Evolutionary conservation across 2,113 vertebrate species (phyloP).

Genomic region (Periophthalmodon schlosseri): DNA sequence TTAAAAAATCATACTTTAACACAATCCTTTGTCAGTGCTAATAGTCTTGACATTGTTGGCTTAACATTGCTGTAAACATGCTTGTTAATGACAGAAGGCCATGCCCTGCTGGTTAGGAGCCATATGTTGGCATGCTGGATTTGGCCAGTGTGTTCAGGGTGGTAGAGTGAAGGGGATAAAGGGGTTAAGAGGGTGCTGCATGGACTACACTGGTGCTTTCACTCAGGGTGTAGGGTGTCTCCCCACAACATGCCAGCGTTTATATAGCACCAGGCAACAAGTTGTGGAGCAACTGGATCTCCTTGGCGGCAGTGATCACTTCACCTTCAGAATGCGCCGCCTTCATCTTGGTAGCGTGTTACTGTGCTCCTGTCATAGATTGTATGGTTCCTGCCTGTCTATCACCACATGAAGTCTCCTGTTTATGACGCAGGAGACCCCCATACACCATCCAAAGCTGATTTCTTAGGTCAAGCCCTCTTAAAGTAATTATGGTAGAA

Average conservation of each 20-base stretch:
- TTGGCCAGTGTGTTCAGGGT: conserved; percentile 16
- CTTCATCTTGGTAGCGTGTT: conserved; percentile 58
- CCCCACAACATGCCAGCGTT: conserved; percentile 73
- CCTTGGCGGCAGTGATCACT: conserved; percentile 49
- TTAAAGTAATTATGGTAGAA: conserved; percentile 27
- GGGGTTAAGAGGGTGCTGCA: conserved; percentile 48
- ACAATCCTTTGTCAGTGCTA: background rate
- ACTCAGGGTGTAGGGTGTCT: conserved; percentile 68
- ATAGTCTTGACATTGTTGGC: background rate
- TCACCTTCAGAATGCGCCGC: conserved; percentile 49
- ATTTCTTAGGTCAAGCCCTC: conserved; percentile 34
- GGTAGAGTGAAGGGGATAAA: conserved; percentile 24
- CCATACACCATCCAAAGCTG: conserved; percentile 35
- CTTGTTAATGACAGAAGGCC: conserved; percentile 9
- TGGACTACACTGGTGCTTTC: conserved; percentile 48
- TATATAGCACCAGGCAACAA: conserved; percentile 77
- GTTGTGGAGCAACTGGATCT: conserved; percentile 71
- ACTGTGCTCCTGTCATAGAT: conserved; percentile 18
- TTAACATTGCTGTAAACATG: background rate
- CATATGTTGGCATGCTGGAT: conserved; percentile 16
- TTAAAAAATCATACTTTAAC: background rate
- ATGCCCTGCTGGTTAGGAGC: conserved; percentile 19
- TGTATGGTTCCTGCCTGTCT: conserved; percentile 39
- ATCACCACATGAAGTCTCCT: conserved; percentile 40
- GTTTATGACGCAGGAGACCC: conserved; percentile 44